Conservation (phyloP, 2,797 vertebrate species). For the Martes flavigula region DNA sequence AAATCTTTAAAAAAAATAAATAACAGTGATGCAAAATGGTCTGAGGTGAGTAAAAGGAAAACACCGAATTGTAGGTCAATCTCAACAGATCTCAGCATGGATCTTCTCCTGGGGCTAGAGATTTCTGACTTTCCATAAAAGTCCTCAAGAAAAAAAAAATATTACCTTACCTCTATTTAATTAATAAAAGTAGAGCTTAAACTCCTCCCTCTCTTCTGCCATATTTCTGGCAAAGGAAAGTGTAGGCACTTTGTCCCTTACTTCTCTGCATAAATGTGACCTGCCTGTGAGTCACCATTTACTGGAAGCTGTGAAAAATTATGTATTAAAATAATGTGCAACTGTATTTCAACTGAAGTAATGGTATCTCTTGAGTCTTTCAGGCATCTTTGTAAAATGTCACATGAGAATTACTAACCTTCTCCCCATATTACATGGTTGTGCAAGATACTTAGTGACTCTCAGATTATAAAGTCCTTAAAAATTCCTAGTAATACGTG, state of each 20-base stretch:
- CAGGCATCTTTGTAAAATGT: neutral
- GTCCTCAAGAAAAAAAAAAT: neutral
- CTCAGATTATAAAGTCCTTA: neutral
- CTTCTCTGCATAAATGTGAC: conserved; percentile 5
- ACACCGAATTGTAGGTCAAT: neutral
- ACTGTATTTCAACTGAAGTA: conserved; percentile 11
- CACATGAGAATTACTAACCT: neutral
- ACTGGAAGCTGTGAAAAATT: conserved; percentile 12
- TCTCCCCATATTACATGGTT: neutral
- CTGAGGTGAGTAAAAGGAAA: neutral
- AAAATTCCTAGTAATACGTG: neutral
- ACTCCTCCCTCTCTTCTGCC: neutral
- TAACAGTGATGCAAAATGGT: neutral
- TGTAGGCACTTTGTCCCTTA: neutral
- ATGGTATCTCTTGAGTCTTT: neutral
- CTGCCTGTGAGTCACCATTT: conserved; percentile 38
- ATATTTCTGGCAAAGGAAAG: neutral
- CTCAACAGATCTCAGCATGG: neutral
- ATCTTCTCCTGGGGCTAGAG: neutral
- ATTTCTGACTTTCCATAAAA: neutral
- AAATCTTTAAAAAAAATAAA: too few relatives aligned
- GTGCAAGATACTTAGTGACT: neutral
- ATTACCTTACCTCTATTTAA: neutral
- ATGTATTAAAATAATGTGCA: neutral
- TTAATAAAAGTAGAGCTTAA: neutral